Percentiles rank a stretch among this genome's conserved stretches.
These are phyloP conservation scores for Leptogaster cylindrica DNA, from an alignment of 2,888 invertebrate species.

Conservation along the genomic window DNA sequence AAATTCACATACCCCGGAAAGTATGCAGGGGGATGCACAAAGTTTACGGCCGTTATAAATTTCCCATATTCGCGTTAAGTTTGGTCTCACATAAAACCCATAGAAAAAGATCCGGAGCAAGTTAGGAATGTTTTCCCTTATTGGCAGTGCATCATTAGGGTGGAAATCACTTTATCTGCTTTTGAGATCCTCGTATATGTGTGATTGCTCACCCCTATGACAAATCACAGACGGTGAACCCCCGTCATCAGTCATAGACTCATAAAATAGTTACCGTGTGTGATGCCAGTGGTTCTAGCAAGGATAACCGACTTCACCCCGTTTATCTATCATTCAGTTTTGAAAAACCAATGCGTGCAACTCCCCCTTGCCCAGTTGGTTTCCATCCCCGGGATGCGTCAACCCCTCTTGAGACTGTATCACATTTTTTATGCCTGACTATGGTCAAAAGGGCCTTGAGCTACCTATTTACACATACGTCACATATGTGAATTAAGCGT, in stretches of 20 bases:
- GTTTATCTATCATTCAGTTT: slow-evolving; percentile 11
- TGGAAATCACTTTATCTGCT: slow-evolving; percentile 46
- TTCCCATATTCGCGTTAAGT: slow-evolving; percentile 47
- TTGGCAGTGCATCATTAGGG: slow-evolving; percentile 41
- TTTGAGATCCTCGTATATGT: slow-evolving; percentile 36
- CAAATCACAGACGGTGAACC: slow-evolving; percentile 31
- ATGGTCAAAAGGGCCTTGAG: slow-evolving; percentile 46
- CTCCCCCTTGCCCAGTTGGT: slow-evolving; percentile 5
- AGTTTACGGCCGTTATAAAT: slow-evolving; percentile 45
- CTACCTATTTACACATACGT: slow-evolving; percentile 45
- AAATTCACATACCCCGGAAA: slow-evolving; percentile 19
- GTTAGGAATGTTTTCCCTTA: slow-evolving; percentile 13
- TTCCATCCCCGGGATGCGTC: slow-evolving; percentile 18
- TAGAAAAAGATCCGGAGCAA: not conserved
- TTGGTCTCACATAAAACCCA: slow-evolving; percentile 41
- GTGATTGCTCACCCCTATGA: slow-evolving; percentile 41
- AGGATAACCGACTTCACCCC: slow-evolving; percentile 44
- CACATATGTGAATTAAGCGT: slow-evolving; percentile 29
- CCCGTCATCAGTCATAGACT: slow-evolving; percentile 43
- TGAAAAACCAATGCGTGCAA: slow-evolving; percentile 15
- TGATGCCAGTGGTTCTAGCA: slow-evolving; percentile 30
- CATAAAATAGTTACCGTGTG: slow-evolving; percentile 31
- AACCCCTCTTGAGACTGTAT: slow-evolving; percentile 38
- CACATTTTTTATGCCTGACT: slow-evolving; percentile 29
- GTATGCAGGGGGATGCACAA: not conserved